These are phyloP conservation scores for Hydropotes inermis DNA, from an alignment of 2,113 vertebrate species.

Conservation along the genomic window DNA sequence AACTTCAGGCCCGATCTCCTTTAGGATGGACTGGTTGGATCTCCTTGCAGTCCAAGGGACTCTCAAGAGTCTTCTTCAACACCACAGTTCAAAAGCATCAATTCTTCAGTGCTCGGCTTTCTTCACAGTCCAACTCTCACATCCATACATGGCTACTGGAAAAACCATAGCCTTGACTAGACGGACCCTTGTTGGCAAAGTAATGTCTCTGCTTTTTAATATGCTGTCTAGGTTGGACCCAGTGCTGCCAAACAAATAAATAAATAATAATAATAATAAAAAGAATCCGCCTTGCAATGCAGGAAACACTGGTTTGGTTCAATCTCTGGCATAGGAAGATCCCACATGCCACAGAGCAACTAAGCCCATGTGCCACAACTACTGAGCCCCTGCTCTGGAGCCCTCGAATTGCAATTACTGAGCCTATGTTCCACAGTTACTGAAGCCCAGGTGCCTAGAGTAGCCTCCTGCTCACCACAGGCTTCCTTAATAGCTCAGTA, in stretches of 20 bases:
- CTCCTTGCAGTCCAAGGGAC: not conserved
- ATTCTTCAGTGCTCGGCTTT: fast-evolving
- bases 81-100: not conserved
- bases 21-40: not conserved
- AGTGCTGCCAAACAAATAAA: not conserved
- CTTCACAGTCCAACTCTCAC: not conserved
- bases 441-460: not conserved
- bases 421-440: not conserved
- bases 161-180: not conserved
- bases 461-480: not conserved
- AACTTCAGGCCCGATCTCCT: not conserved
- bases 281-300: not conserved
- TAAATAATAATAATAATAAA: not conserved
- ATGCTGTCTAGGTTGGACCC: not conserved
- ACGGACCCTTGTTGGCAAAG: not conserved
- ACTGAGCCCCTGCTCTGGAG: not conserved
- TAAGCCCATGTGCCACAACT: not conserved
- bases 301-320: not conserved
- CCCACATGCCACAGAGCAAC: not conserved
- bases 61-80: not conserved
- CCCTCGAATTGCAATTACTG: not conserved
- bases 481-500: not conserved
- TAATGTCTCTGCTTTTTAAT: not conserved
- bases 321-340: not conserved
- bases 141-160: not conserved